Percentiles rank a stretch among this genome's conserved stretches.
These are phyloP conservation scores for Coregonus clupeaformis DNA, from an alignment of 2,113 vertebrate species.

Conservation along the genomic window DNA sequence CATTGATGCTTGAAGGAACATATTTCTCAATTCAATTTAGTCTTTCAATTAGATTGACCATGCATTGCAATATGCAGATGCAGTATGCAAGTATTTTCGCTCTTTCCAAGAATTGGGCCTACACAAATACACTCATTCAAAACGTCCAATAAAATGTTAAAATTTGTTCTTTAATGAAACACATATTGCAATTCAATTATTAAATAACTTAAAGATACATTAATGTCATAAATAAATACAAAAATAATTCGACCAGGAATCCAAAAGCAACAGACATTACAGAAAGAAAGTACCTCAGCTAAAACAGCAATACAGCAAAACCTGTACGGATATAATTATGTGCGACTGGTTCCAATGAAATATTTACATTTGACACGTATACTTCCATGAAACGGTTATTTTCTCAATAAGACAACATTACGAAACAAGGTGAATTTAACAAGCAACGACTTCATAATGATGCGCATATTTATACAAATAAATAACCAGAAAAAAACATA, in stretches of 20 bases:
- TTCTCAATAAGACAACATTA: constrained; percentile 83
- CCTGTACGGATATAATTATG: constrained; percentile 96
- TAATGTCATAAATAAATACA: constrained; percentile 85
- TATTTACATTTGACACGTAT: constrained; percentile 94
- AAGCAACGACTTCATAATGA: constrained; percentile 83
- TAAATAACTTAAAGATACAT: constrained; percentile 92
- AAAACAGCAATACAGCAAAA: constrained; percentile 92
- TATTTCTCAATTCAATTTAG: not conserved
- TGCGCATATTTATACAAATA: constrained; percentile 85
- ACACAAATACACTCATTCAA: constrained; percentile 64
- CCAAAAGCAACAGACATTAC: constrained; percentile 89
- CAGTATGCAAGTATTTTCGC: not conserved
- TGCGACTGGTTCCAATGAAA: constrained; percentile 87
- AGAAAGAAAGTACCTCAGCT: constrained; percentile 85
- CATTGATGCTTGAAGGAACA: not conserved
- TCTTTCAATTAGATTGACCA: not conserved
- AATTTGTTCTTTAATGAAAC: constrained; percentile 93
- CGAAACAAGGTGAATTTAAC: constrained; percentile 86
- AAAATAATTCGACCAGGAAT: constrained; percentile 78
- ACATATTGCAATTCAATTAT: constrained; percentile 90
- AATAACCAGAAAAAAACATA: constrained; percentile 75
- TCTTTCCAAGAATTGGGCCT: constrained; percentile 25
- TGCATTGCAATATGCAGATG: not conserved
- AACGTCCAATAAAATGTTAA: constrained; percentile 85
- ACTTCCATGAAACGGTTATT: constrained; percentile 75